Evolutionary conservation across 1,140 invertebrate species (phyloP), one percentile per base, ranked within the genome.

Genomic region (Drosophila nebulosa): DNA sequence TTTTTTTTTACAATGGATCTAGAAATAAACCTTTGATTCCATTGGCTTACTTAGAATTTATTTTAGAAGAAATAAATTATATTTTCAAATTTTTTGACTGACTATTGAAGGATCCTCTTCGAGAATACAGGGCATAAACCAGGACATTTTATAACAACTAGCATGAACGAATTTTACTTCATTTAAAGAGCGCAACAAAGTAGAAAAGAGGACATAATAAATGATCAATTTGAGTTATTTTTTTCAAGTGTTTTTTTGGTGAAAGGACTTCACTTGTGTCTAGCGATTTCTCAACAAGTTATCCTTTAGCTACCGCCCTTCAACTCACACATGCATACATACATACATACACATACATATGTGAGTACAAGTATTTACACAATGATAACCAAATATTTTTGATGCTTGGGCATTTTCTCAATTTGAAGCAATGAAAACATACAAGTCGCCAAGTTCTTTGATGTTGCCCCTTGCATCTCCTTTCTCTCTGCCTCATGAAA

Each of bases 371-470:
- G 27, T 76, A 76, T 76, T 76, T 76, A 76, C 72, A 61, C 64
- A 76, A 74, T 74, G 72, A 76, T 76, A 75, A 75, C 72, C 73
- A 76, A 76, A 76, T 76, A 76, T 76, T 76, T 69, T 76, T 60
- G 1, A 75, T 76, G 64, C 53, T 55, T 59, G 66, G 73, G 75
- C 72, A 76, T 76, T 76, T 76, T 76, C 65, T 46, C 73, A 76
- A 76, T 76, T 76, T 76, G 72, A 76, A 69, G 73, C 59, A 69
- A 76, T 76, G 73, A 76, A 76, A 76, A 76, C 73, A 76, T 76
- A 76, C 73, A 76, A 76, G 65, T 69, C 65, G 73, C 59, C 5
- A 53, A 36, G 52, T 67, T 67, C 74, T 77, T 77, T 77, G 74
- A 77, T 77, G 74, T 77, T 76, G 56, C 59, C 30, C 50, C 50